phyloP scores from a whole-genome alignment of 2,797 vertebrate genomes.

The Spatula versicolor region DNA sequence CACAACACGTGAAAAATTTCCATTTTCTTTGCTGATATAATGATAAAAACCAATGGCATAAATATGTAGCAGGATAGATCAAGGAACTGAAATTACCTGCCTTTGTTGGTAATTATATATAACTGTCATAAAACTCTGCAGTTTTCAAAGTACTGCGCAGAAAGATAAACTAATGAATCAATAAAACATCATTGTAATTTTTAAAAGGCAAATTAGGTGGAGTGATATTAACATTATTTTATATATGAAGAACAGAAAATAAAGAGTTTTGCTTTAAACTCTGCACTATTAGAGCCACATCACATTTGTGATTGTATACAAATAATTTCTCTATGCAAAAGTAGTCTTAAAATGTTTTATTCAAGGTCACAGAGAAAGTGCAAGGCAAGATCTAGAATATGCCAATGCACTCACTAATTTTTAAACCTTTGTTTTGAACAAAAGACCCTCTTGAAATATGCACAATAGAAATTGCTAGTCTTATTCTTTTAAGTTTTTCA shows the following conservation, averaged over 20 bases:
- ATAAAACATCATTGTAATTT: slow-evolving; percentile 4
- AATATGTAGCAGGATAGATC: slow-evolving; percentile 27
- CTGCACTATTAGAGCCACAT: background rate
- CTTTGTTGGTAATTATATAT: slow-evolving; percentile 54
- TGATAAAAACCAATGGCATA: slow-evolving; percentile 31
- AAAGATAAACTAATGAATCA: slow-evolving; percentile 43
- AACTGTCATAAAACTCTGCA: slow-evolving; percentile 21
- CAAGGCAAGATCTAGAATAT: background rate
- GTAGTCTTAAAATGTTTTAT: background rate
- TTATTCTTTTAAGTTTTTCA: slow-evolving; percentile 38
- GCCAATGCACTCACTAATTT: background rate
- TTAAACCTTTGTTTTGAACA: slow-evolving; percentile 9
- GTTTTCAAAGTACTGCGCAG: slow-evolving; percentile 50
- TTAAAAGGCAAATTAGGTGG: slow-evolving; percentile 13
- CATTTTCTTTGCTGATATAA: background rate
- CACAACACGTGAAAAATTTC: background rate
- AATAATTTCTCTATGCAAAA: background rate
- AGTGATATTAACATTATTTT: slow-evolving; percentile 21
- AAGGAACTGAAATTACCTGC: slow-evolving; percentile 43
- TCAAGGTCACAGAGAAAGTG: slow-evolving; percentile 30
- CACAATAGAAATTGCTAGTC: slow-evolving; percentile 20
- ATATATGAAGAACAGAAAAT: background rate
- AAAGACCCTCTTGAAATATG: background rate
- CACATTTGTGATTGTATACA: background rate
- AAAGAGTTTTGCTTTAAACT: background rate